Conservation (phyloP, 2,797 vertebrate genomes). For the Bradypodion ventrale region DNA sequence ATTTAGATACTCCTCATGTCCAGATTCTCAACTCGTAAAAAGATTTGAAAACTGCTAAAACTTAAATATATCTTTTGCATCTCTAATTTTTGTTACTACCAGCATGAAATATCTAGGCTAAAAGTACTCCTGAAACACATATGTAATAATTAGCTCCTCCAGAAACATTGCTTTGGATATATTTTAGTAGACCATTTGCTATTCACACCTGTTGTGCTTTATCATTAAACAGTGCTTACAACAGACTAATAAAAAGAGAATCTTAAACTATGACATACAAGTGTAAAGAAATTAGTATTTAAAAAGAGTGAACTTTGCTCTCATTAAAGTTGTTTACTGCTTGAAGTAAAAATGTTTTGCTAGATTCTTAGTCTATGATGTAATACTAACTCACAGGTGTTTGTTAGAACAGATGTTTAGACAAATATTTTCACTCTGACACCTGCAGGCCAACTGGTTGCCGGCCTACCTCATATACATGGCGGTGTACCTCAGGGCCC, state of each 20-base stretch:
- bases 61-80: not conserved
- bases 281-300: too few species aligned
- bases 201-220: slow-evolving; percentile 56
- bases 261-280: slow-evolving; percentile 36
- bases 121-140: slow-evolving; percentile 32
- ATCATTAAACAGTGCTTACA: slow-evolving; percentile 53
- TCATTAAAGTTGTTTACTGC: too few species aligned
- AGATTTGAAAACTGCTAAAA: not conserved
- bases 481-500: too few species aligned
- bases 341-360: too few species aligned
- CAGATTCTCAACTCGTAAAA: not conserved
- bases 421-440: too few species aligned
- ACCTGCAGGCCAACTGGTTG: too few species aligned
- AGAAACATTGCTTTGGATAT: slow-evolving; percentile 38
- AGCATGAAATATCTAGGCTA: slow-evolving; percentile 36
- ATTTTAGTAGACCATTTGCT: slow-evolving; percentile 52
- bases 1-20: not conserved
- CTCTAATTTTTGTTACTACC: not conserved
- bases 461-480: too few species aligned
- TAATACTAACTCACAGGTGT: too few species aligned
- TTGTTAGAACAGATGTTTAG: too few species aligned
- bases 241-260: slow-evolving; percentile 34
- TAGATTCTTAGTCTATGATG: too few species aligned
- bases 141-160: slow-evolving; percentile 6
- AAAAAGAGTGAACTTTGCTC: too few species aligned